Conservation (phyloP, 2,113 vertebrate species). For the Rhabdomys dilectus region DNA sequence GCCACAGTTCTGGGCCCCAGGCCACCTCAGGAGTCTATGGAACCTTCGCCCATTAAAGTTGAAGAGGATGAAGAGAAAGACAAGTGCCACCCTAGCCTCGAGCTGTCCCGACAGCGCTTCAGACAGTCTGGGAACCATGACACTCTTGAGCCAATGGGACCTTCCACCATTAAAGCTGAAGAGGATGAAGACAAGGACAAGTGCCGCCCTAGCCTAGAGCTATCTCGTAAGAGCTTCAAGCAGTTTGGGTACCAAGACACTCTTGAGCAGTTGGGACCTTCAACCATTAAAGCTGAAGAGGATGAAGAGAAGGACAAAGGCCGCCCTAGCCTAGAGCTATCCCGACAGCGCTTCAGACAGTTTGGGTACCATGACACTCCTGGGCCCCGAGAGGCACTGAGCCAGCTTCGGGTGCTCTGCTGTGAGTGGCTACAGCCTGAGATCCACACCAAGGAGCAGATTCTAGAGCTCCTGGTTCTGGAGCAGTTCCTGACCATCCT, state of each 20-base stretch:
- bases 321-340: constrained; percentile 74
- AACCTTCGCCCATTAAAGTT: constrained; percentile 55
- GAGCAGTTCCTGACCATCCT: constrained; percentile 83
- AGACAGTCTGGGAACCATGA: constrained; percentile 81
- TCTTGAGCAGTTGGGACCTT: constrained; percentile 65
- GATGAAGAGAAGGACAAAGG: constrained; percentile 69
- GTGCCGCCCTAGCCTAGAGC: constrained; percentile 73
- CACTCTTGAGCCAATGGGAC: constrained; percentile 68
- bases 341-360: constrained; percentile 80
- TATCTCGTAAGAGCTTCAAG: constrained; percentile 79
- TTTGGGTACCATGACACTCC: constrained; percentile 81
- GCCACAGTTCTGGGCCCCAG: constrained; percentile 54
- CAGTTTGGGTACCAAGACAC: constrained; percentile 82
- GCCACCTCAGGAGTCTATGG: constrained; percentile 61
- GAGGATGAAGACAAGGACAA: constrained; percentile 71
- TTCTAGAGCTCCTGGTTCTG: constrained; percentile 81
- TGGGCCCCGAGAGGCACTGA: constrained; percentile 79
- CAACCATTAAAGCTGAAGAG: constrained; percentile 62
- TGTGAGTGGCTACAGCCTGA: constrained; percentile 82
- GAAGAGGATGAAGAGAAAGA: constrained; percentile 72
- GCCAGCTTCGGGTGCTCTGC: constrained; percentile 81
- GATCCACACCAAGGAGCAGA: constrained; percentile 80
- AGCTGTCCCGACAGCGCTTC: constrained; percentile 80
- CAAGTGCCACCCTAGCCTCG: constrained; percentile 71
- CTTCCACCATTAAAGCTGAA: constrained; percentile 57